Percentiles rank a stretch among this genome's conserved stretches.
These are phyloP conservation scores for Frieseomelitta varia DNA, from an alignment of 1,140 invertebrate species.

Conservation along the genomic window DNA sequence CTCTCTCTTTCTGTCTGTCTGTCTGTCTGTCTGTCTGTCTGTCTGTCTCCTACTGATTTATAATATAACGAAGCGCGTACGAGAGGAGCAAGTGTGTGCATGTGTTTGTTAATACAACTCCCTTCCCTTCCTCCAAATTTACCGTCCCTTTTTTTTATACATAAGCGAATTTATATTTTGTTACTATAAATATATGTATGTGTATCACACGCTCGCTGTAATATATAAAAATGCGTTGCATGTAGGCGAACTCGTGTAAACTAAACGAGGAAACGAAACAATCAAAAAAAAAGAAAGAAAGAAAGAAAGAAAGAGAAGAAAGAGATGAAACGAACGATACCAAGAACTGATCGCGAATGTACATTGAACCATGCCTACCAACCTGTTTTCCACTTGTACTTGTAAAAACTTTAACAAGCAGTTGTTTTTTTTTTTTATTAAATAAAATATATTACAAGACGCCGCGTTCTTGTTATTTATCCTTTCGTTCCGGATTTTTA, in stretches of 20 bases:
- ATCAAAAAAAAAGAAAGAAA: not conserved
- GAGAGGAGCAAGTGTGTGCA: conserved; percentile 63
- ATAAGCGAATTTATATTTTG: conserved; percentile 73
- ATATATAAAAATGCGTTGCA: conserved; percentile 61
- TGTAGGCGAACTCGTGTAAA: conserved; percentile 11
- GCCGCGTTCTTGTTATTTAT: not conserved
- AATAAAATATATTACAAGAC: conserved; percentile 62
- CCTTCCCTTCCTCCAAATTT: not conserved
- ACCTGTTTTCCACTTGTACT: conserved; percentile 58
- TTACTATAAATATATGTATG: conserved; percentile 71
- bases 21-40: not conserved
- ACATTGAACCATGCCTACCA: conserved; percentile 47
- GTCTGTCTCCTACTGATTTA: conserved; percentile 15
- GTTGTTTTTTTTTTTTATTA: conserved; percentile 68
- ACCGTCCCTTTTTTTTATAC: conserved; percentile 27
- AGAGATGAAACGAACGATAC: not conserved
- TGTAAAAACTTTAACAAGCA: conserved; percentile 69
- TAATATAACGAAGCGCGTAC: conserved; percentile 62
- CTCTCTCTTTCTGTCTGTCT: not conserved
- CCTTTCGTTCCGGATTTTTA: not conserved
- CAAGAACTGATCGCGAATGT: conserved; percentile 16
- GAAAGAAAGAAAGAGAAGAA: not conserved
- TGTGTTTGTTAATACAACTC: conserved; percentile 67
- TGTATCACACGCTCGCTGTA: conserved; percentile 69
- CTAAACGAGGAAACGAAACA: not conserved